Evolutionary conservation across 2,113 vertebrate genomes (phyloP), one percentile per base, ranked within the genome.

Genomic region (Rhabdomys dilectus): DNA sequence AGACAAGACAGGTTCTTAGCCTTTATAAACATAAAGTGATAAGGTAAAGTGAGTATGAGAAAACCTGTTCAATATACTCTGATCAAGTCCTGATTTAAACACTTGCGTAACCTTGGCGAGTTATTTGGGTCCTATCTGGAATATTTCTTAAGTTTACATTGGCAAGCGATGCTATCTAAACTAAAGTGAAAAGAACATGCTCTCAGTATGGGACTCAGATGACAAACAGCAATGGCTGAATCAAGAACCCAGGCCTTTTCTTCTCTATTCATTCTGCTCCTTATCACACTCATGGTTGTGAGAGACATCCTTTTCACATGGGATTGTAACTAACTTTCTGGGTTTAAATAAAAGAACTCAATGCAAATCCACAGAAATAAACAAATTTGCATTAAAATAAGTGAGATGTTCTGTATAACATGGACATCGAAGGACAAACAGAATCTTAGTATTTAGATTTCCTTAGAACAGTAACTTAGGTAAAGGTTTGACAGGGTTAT

Each of bases 21-120:
- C 78, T 96, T 80, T n/a, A 88, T 90, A 94, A 94, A 93, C 12
- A 95, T 81, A 76, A 96, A 92, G 15, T 13, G 76, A 84, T 64
- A 77, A 39, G 24, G 17, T 31, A 24, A 16, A 53, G 16, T 60
- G n/a, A 91, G 42, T 51, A 72, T 64, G 11, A 94, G 80, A 75
- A 96, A 97, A 72, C 3, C 36, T 88, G 31, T 7, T 22, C 34
- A 73, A 76, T 53, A 75, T 91, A 17, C 81, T 66, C 85, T 88
- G 7, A 89, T 92, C 76, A 96, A 84, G 64, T 76, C 5, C 34
- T 75, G 87, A 31, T 78, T 97, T 94, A 91, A 95, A 91, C 78
- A 86, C 92, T 80, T 94, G 8, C 70, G 11, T 60, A 10, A 62
- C 10, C n/a, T 91, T 84, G 68, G 58, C 17, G 64, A 87, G 62